A percentile compares a stretch with the other conserved stretches of the same genome.
These are phyloP conservation scores for Cancer borealis DNA, from an alignment of 2,888 invertebrate genomes.

Conservation along the genomic window DNA sequence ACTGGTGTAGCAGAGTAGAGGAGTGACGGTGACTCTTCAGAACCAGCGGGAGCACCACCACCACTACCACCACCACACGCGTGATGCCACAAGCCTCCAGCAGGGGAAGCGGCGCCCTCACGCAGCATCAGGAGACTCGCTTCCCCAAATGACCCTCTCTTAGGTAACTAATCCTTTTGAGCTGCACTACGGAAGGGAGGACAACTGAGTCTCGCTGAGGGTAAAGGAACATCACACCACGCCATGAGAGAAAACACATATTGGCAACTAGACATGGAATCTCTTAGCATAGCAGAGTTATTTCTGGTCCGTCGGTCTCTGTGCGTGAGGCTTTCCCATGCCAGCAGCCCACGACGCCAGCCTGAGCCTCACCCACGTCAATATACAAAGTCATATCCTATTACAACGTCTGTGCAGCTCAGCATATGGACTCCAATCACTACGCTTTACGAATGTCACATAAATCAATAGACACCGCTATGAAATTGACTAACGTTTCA, in stretches of 20 bases:
- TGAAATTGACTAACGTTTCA: neutral
- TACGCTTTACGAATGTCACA: neutral
- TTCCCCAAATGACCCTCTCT: neutral
- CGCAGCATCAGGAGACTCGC: neutral
- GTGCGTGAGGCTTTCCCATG: slow-evolving; percentile 42
- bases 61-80: neutral
- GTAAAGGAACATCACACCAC: neutral
- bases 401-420: neutral
- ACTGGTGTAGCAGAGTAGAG: slow-evolving; percentile 27
- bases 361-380: slow-evolving; percentile 31
- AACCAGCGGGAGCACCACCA: slow-evolving; percentile 31
- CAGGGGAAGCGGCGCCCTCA: neutral
- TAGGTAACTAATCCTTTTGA: neutral
- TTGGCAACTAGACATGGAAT: slow-evolving; percentile 68
- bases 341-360: slow-evolving; percentile 54
- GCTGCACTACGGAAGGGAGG: neutral
- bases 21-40: slow-evolving; percentile 31
- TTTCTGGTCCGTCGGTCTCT: slow-evolving; percentile 65
- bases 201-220: neutral
- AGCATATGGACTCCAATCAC: neutral
- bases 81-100: slow-evolving; percentile 33
- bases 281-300: slow-evolving; percentile 68
- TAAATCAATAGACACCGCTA: neutral
- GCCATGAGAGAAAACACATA: slow-evolving; percentile 32
- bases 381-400: neutral